These are phyloP conservation scores for Lindbergichthys nudifrons DNA, from an alignment of 2,797 vertebrate genomes.

Conservation along the genomic window DNA sequence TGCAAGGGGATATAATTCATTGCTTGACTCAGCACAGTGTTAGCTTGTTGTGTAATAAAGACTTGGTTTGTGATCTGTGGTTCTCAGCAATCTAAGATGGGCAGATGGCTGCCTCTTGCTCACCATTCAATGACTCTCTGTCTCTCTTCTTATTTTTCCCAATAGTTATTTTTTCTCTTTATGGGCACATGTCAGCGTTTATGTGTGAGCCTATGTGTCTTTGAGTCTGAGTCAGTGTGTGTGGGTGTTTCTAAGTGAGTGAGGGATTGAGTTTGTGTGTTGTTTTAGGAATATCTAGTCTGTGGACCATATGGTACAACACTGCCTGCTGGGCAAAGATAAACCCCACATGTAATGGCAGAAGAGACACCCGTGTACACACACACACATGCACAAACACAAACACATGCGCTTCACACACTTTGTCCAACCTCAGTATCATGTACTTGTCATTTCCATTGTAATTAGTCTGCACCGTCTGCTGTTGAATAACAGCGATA, in stretches of 20 bases:
- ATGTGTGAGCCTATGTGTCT: constrained; percentile 39
- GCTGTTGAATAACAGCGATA: constrained; percentile 63
- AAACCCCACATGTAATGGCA: constrained; percentile 77
- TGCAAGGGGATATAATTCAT: constrained; percentile 27
- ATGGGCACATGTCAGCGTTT: constrained; percentile 15
- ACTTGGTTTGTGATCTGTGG: constrained; percentile 55
- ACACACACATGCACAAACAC: constrained; percentile 31
- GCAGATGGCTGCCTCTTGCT: constrained; percentile 65
- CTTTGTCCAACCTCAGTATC: constrained; percentile 53
- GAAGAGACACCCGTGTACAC: constrained; percentile 55
- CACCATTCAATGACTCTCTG: constrained; percentile 50
- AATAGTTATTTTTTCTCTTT: constrained; percentile 15
- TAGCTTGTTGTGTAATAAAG: constrained; percentile 46
- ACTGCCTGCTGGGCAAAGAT: constrained; percentile 81
- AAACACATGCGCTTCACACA: constrained; percentile 32
- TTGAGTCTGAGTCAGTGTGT: constrained; percentile 52
- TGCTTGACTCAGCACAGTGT: constrained; percentile 5
- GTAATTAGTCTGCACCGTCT: constrained; percentile 70
- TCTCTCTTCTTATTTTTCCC: constrained; percentile 48
- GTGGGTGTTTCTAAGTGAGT: constrained; percentile 54
- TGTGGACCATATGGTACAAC: constrained; percentile 79
- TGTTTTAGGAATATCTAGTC: constrained; percentile 76
- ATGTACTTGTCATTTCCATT: constrained; percentile 56
- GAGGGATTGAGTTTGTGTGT: constrained; percentile 49
- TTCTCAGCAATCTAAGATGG: constrained; percentile 44